Conservation (phyloP, 2,113 vertebrate species). For the Octodon degus region DNA sequence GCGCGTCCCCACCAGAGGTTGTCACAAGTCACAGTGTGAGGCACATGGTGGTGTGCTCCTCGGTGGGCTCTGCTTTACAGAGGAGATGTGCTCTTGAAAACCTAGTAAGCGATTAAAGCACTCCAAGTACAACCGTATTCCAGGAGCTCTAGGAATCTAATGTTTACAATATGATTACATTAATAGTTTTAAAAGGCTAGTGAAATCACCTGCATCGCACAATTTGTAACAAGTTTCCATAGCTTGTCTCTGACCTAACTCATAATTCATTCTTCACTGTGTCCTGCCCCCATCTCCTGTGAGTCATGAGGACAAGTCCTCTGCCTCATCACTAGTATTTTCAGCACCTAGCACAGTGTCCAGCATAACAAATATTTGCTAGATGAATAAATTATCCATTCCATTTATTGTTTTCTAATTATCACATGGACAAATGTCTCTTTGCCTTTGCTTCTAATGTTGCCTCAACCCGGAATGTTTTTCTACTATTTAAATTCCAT, state of each 20-base stretch:
- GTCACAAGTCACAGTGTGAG: neutral
- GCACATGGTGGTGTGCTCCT: neutral
- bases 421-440: neutral
- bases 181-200: conserved; percentile 34
- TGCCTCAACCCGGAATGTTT: neutral
- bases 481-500: neutral
- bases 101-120: conserved; percentile 15
- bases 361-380: neutral
- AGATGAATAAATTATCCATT: neutral
- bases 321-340: neutral
- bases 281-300: neutral
- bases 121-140: neutral
- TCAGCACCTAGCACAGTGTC: neutral
- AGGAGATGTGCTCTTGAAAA: conserved; percentile 42
- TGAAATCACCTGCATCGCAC: conserved; percentile 36
- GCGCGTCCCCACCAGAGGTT: neutral
- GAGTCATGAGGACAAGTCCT: neutral
- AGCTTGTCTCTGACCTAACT: neutral
- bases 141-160: neutral
- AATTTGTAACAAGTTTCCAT: conserved; percentile 27
- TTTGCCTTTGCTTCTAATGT: neutral
- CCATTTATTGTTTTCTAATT: neutral
- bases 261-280: neutral
- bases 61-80: neutral
- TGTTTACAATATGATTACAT: conserved; percentile 14